Conservation (phyloP, 2,888 invertebrate species). For the Thysanoteuthis rhombus region DNA sequence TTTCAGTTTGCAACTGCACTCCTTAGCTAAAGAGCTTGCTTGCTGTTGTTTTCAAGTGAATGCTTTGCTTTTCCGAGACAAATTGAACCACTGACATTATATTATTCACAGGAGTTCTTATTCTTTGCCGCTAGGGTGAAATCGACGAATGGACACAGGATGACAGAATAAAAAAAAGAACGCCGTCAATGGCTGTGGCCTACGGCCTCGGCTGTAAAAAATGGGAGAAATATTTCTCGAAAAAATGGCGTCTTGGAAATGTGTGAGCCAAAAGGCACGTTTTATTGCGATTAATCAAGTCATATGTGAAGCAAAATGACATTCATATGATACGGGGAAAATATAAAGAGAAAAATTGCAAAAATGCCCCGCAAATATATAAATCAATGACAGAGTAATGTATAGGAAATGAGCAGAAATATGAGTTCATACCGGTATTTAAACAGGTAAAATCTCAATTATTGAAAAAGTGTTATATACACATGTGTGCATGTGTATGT, state of each 20-base stretch:
- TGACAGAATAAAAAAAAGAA: neutral
- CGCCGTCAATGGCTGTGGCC: neutral
- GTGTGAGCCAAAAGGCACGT: neutral
- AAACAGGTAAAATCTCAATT: too few species aligned
- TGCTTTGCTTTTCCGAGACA: neutral
- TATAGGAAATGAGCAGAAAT: too few species aligned
- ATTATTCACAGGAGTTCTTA: neutral
- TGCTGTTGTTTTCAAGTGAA: neutral
- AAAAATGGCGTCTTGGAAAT: neutral
- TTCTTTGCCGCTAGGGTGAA: neutral
- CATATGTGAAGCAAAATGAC: neutral
- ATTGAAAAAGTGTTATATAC: too few species aligned
- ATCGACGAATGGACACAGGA: neutral
- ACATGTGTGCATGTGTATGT: too few species aligned
- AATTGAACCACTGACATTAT: neutral
- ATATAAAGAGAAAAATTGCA: neutral
- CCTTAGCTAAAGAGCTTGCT: too few species aligned
- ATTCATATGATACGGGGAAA: neutral
- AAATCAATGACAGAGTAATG: too few species aligned
- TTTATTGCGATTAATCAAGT: neutral
- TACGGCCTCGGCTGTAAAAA: neutral
- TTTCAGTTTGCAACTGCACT: too few species aligned
- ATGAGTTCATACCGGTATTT: too few species aligned
- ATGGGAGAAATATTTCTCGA: neutral
- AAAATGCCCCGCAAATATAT: neutral